Conservation (phyloP, 2,113 vertebrate genomes). For the Callocephalon fimbriatum region DNA sequence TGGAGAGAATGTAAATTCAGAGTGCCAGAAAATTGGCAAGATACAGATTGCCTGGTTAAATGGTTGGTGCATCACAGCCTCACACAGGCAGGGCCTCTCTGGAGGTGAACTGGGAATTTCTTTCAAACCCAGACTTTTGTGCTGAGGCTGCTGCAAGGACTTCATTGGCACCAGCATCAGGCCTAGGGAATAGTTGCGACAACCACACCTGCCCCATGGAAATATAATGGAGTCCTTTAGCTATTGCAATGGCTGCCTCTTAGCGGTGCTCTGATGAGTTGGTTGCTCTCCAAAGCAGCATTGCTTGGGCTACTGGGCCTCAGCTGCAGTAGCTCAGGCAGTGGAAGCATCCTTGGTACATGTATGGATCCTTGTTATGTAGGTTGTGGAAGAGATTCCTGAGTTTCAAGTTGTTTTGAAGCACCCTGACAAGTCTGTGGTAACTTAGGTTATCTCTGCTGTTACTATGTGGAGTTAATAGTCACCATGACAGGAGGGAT, state of each 20-base stretch:
- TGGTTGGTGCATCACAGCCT: background rate
- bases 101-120: background rate
- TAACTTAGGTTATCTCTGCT: background rate
- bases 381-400: background rate
- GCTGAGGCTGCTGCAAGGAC: background rate
- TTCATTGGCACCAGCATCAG: background rate
- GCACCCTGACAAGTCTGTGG: background rate
- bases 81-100: fast-evolving
- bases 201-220: background rate
- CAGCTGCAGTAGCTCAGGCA: background rate
- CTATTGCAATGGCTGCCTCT: fast-evolving
- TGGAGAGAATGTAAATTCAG: background rate
- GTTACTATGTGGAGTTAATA: background rate
- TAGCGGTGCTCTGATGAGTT: background rate
- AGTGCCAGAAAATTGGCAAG: background rate
- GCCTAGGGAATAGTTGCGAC: background rate
- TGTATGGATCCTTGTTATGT: background rate
- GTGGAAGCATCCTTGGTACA: fast-evolving
- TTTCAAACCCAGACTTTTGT: background rate
- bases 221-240: background rate
- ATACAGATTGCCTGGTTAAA: background rate
- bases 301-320: background rate
- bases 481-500: background rate
- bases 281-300: background rate
- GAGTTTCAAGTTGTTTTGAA: background rate